Percentiles rank a stretch among this genome's conserved stretches.
phyloP scores from a whole-genome alignment of 2,113 vertebrate genomes.

The Cervus canadensis region DNA sequence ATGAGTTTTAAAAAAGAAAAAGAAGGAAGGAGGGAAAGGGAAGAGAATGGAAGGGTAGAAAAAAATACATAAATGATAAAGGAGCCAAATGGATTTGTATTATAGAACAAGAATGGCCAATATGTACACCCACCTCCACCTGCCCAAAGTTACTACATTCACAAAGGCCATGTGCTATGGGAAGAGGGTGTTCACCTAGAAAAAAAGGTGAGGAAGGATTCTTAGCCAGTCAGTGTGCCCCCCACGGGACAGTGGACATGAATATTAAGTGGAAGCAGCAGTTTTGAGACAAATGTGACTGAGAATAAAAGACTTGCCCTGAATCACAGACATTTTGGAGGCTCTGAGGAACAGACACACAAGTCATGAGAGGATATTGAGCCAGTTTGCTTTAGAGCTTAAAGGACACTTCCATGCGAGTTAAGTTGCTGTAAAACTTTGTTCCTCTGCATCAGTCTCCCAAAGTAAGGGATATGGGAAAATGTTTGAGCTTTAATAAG shows the following conservation, averaged over 20 bases:
- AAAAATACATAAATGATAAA: background rate
- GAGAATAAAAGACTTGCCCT: background rate
- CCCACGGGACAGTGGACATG: no score
- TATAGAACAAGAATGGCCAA: background rate
- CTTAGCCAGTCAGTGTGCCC: background rate
- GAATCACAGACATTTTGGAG: background rate
- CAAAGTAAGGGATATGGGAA: background rate
- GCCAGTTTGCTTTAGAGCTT: background rate
- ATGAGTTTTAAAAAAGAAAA: background rate
- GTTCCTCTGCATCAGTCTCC: background rate
- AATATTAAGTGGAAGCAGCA: background rate
- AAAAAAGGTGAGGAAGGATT: background rate
- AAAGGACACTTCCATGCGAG: background rate
- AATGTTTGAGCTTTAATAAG: background rate
- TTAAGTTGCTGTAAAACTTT: background rate
- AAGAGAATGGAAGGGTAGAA: background rate
- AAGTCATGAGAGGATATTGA: background rate
- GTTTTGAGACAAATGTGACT: background rate
- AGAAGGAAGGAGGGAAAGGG: background rate
- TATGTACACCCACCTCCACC: background rate
- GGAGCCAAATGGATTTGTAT: background rate
- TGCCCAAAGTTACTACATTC: background rate
- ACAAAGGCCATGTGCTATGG: background rate
- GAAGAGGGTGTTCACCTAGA: background rate
- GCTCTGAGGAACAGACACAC: background rate